Percentiles rank a stretch among this genome's conserved stretches.
phyloP scores from a whole-genome alignment of 2,888 invertebrate species.

The Deilephila elpenor region DNA sequence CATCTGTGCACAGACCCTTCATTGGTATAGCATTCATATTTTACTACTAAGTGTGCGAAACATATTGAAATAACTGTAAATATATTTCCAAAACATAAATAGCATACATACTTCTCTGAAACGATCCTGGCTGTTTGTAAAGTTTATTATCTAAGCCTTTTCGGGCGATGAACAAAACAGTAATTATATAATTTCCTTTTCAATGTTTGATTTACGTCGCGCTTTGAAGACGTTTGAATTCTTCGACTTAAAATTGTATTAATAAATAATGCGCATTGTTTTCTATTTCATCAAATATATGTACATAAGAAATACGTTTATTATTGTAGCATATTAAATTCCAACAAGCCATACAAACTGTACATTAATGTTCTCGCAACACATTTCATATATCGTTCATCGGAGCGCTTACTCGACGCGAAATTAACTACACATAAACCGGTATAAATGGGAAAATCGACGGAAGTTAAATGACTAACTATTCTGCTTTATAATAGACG shows the following conservation, averaged over 20 bases:
- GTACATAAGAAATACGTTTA: neutral
- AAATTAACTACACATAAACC: neutral
- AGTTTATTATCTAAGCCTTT: no score
- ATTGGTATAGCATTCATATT: neutral
- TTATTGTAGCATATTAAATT: neutral
- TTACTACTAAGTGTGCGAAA: neutral
- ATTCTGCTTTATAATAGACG: neutral
- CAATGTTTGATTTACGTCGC: no score
- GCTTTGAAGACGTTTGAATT: no score
- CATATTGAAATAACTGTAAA: no score
- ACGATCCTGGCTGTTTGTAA: no score
- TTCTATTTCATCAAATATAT: no score
- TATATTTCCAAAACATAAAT: no score
- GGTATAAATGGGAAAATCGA: neutral
- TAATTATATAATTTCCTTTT: no score
- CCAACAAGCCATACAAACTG: neutral
- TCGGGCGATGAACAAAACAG: no score
- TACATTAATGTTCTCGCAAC: neutral
- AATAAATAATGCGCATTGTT: no score
- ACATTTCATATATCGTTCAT: neutral
- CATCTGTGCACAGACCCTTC: neutral
- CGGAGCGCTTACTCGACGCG: neutral
- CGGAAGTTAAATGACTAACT: constrained; percentile 7
- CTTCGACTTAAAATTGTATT: no score
- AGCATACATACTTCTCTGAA: no score